Percentiles rank a stretch among this genome's conserved stretches.
Conservation (phyloP, 2,113 vertebrate genomes). For the Nanorana parkeri region DNA sequence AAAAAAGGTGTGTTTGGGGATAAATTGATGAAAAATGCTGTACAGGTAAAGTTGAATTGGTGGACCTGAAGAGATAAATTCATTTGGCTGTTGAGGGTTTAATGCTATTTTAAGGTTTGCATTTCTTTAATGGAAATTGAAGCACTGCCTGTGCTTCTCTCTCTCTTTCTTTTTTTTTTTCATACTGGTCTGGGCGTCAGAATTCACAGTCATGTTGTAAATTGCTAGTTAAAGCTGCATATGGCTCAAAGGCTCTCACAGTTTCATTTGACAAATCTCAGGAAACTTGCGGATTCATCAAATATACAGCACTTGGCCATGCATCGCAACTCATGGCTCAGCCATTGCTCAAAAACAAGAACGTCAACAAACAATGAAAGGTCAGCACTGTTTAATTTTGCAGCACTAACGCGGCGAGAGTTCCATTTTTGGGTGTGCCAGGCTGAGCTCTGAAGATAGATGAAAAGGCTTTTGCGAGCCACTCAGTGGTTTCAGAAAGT, state of each 20-base stretch:
- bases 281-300: slow-evolving; percentile 43
- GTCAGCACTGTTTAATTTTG: slow-evolving; percentile 45
- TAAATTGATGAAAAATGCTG: too few relatives aligned
- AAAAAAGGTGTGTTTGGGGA: too few relatives aligned
- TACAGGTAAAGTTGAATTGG: too few relatives aligned
- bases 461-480: slow-evolving; percentile 8
- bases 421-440: slow-evolving; percentile 14
- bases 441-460: slow-evolving; percentile 12
- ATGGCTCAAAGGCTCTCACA: slow-evolving; percentile 29
- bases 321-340: slow-evolving; percentile 5
- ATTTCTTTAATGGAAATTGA: too few relatives aligned
- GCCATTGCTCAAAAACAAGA: slow-evolving; percentile 35
- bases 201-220: slow-evolving; percentile 40
- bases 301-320: slow-evolving; percentile 29
- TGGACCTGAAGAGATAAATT: too few relatives aligned
- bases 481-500: slow-evolving; percentile 15
- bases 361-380: slow-evolving; percentile 43
- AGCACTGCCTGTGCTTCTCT: background rate
- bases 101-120: too few relatives aligned
- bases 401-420: slow-evolving; percentile 32
- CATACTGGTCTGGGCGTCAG: background rate
- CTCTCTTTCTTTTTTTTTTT: background rate
- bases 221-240: slow-evolving; percentile 41
- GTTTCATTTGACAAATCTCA: slow-evolving; percentile 45
- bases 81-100: too few relatives aligned